Evolutionary conservation across 2,113 vertebrate genomes (phyloP).

Genomic region (Ceuthmochares aereus): DNA sequence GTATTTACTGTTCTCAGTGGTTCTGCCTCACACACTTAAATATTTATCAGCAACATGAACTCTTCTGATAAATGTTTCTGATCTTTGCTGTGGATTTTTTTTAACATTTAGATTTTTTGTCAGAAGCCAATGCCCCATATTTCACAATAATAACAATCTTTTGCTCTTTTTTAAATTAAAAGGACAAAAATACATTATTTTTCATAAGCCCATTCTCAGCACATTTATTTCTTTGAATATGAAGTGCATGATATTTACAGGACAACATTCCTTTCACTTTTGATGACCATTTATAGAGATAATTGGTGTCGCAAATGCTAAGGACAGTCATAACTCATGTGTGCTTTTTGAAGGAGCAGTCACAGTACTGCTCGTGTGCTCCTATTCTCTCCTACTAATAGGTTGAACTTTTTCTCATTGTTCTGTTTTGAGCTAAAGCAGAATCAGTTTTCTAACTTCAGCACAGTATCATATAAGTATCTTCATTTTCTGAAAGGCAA

Average conservation of each 20-base stretch:
- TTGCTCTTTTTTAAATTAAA: constrained; percentile 12
- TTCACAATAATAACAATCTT: constrained; percentile 43
- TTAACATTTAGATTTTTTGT: constrained; percentile 71
- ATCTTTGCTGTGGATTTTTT: constrained; percentile 67
- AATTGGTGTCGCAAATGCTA: not conserved
- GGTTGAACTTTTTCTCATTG: not conserved
- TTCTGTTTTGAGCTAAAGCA: no score
- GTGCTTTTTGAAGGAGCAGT: not conserved
- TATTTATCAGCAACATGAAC: constrained; percentile 88
- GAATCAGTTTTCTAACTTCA: no score
- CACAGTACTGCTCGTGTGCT: not conserved
- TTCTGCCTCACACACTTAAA: constrained; percentile 81
- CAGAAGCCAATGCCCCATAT: constrained; percentile 26
- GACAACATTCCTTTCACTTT: not conserved
- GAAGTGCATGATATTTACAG: not conserved
- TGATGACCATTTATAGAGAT: not conserved
- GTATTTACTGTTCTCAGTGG: constrained; percentile 90
- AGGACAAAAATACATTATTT: not conserved
- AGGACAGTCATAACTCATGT: not conserved
- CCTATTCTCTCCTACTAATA: not conserved
- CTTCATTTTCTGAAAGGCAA: no score
- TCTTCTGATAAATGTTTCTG: constrained; percentile 80
- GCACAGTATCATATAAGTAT: no score
- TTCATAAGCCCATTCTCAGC: not conserved
- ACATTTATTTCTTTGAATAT: not conserved